Percentiles rank a stretch among this genome's conserved stretches.
Conservation (phyloP, 2,888 invertebrate species). For the Tyria jacobaeae region DNA sequence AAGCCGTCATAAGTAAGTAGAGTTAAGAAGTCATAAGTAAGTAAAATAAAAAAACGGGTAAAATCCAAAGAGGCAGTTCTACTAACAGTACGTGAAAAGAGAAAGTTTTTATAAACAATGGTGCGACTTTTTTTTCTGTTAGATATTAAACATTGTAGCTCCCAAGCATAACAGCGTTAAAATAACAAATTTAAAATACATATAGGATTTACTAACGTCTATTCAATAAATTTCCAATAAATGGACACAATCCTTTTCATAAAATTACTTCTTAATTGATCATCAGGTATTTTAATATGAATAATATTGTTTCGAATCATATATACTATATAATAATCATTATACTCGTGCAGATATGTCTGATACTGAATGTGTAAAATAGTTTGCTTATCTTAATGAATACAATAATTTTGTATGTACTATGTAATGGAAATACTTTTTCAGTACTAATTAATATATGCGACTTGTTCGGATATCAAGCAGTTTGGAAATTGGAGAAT, state of each 20-base stretch:
- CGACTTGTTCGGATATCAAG: neutral
- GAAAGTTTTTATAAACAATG: no score
- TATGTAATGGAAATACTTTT: constrained; percentile 1
- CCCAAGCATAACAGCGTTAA: neutral
- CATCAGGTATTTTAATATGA: constrained; percentile 14
- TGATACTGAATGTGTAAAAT: constrained; percentile 35
- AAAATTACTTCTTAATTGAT: constrained; percentile 21
- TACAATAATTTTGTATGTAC: constrained; percentile 22
- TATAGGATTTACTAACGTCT: neutral
- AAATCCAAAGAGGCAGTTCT: no score
- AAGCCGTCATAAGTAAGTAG: no score
- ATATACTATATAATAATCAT: constrained; percentile 24
- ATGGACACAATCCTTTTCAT: neutral
- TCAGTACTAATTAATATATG: no score
- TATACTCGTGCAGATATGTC: constrained; percentile 46
- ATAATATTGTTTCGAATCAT: constrained; percentile 6
- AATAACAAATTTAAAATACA: neutral
- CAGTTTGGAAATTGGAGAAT: neutral
- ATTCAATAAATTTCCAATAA: neutral
- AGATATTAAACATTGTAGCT: neutral
- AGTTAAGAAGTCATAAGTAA: no score
- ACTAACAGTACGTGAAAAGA: no score
- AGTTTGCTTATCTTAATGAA: constrained; percentile 28
- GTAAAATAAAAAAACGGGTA: no score
- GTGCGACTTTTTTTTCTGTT: no score